phyloP scores from a whole-genome alignment of 2,797 vertebrate genomes.

The Lepidocolaptes lacrymiger region DNA sequence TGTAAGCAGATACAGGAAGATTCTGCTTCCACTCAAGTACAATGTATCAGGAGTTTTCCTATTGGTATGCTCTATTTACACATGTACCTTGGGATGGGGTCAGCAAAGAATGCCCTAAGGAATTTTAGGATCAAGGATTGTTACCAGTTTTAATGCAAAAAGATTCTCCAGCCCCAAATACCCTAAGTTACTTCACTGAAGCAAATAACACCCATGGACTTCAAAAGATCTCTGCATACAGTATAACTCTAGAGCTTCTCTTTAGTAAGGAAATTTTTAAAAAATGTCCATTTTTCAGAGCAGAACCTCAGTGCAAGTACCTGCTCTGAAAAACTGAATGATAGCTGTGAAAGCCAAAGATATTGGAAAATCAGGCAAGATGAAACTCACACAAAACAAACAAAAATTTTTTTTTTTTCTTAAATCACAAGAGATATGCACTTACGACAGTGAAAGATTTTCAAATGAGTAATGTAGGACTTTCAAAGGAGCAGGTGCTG shows the following conservation, averaged over 20 bases:
- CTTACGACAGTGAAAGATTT: not conserved
- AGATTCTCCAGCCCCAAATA: not conserved
- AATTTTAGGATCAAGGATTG: not conserved
- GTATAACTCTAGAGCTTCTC: not conserved
- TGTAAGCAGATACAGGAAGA: not conserved
- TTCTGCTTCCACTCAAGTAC: not conserved
- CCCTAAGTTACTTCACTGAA: not conserved
- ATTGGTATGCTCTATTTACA: not conserved
- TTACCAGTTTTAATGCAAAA: not conserved
- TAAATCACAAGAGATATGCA: not conserved
- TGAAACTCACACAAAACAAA: not conserved
- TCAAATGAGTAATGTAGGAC: not conserved
- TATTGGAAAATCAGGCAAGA: not conserved
- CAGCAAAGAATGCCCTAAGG: not conserved
- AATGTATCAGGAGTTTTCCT: not conserved
- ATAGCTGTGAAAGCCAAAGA: not conserved
- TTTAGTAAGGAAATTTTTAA: not conserved
- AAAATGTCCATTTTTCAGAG: not conserved
- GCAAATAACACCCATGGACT: not conserved
- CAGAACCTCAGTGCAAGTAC: not conserved
- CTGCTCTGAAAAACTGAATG: not conserved
- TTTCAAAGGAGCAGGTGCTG: conserved; percentile 6
- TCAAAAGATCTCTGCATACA: not conserved
- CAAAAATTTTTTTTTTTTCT: not conserved
- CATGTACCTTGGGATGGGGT: not conserved